Evolutionary conservation across 1,140 invertebrate species (phyloP), one percentile per base, ranked within the genome.

Genomic region (Diuraphis noxia): DNA sequence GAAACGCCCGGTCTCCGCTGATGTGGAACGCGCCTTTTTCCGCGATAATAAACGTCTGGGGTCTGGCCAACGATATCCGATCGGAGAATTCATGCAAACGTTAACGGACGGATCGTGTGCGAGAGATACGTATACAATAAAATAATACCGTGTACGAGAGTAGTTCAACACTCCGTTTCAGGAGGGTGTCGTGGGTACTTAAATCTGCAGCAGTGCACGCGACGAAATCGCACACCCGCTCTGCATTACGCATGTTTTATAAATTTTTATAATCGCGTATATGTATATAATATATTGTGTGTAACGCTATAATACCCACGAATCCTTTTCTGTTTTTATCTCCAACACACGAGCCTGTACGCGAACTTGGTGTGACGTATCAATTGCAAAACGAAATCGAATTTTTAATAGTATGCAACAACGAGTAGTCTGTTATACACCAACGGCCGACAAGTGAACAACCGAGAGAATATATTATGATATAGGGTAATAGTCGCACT

Each of bases 221-320:
- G 30, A 63, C 56, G 30, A 5, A n/a, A 63, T 63, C 13, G 30
- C 56, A 63, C 30, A 63, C 30, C 13, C 30, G 5, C n/a, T 4
- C n/a, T 13, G 56, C 13, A 72, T 72, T 72, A 72, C n/a, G 30
- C 30, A 2, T 72, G 30, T 72, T 6, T 72, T 72, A 72, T 72
- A 72, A n/a, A 72, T 72, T n/a, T 72, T n/a, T 72, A n/a, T n/a
- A 72, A 72, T n/a, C 56, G 56, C 56, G 56, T 72, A n/a, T 72
- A 13, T 4, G 34, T 56, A 30, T 25, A 56, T 72, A 72, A 72
- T 72, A 34, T 72, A 72, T 72, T 72, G 56, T 17, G 30, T n/a
- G 30, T 72, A 72, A 72, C 56, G 30, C 17, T n/a, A n/a, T n/a
- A 34, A 72, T 72, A 72, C 30, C n/a, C 30, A 13, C 13, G 56